phyloP scores from a whole-genome alignment of 53 echinoderm and acorn worm genomes.

The Holothuria scabra region DNA sequence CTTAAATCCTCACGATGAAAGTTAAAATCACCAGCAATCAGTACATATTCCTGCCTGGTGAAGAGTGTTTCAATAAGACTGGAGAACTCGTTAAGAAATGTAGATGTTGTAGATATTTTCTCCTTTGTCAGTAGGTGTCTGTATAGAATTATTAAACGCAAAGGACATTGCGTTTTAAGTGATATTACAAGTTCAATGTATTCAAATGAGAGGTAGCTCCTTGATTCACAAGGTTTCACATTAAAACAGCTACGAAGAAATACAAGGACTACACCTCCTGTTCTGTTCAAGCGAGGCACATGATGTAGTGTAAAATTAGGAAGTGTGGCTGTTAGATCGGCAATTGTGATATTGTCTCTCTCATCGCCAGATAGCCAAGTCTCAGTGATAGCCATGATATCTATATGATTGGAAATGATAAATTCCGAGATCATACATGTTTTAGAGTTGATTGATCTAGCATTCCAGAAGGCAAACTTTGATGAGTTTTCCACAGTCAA shows the following conservation, averaged over 20 bases:
- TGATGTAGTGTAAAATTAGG: no score
- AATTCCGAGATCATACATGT: no score
- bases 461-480: constrained; percentile 62
- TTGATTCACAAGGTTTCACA: constrained; percentile 13
- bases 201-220: constrained; percentile 40
- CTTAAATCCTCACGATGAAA: constrained; percentile 48
- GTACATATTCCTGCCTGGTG: constrained; percentile 40
- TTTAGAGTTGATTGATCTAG: constrained; percentile 51
- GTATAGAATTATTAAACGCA: constrained; percentile 33
- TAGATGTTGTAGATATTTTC: constrained; percentile 29
- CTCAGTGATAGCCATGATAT: no score
- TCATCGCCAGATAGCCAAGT: no score
- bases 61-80: constrained; percentile 39
- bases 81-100: constrained; percentile 57
- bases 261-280: no score
- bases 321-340: no score
- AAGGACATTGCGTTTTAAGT: background rate
- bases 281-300: no score
- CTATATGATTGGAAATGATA: no score
- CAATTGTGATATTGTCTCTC: no score
- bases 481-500: background rate
- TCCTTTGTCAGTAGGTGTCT: constrained; percentile 17
- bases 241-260: constrained; percentile 27
- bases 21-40: constrained; percentile 65
- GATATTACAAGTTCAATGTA: constrained; percentile 40